Percentiles rank a stretch among this genome's conserved stretches.
Conservation (phyloP, 2,113 vertebrate species). For the Megaceryle torquata region DNA sequence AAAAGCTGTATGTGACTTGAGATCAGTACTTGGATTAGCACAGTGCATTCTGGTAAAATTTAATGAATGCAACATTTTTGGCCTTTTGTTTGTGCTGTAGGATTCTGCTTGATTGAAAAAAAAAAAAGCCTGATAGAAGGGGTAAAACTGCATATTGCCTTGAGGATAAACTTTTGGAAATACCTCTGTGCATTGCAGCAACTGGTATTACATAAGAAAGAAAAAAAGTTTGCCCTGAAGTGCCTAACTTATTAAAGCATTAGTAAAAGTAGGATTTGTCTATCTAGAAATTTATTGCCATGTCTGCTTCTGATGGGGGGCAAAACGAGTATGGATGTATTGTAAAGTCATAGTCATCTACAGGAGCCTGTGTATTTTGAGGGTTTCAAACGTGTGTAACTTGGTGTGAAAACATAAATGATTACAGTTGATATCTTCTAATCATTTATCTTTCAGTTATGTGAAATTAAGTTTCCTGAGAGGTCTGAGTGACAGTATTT, state of each 20-base stretch:
- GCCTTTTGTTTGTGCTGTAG: not conserved
- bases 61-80: not conserved
- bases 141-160: not conserved
- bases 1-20: not conserved
- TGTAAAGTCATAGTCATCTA: not conserved
- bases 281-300: not conserved
- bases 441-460: not conserved
- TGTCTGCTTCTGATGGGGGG: not conserved
- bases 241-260: constrained; percentile 1
- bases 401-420: not conserved
- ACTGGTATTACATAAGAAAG: not conserved
- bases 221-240: constrained; percentile 17
- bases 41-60: not conserved
- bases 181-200: constrained; percentile 29
- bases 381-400: not conserved
- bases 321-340: accelerated
- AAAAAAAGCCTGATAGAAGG: not conserved
- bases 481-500: not conserved
- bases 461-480: not conserved
- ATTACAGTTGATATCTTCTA: not conserved
- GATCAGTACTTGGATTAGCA: not conserved
- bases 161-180: constrained; percentile 15
- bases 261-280: not conserved
- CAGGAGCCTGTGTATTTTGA: not conserved
- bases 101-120: not conserved